Percentiles rank a stretch among this genome's conserved stretches.
Conservation (phyloP, 2,797 vertebrate species). For the Ctenochaetus hawaiiensis region DNA sequence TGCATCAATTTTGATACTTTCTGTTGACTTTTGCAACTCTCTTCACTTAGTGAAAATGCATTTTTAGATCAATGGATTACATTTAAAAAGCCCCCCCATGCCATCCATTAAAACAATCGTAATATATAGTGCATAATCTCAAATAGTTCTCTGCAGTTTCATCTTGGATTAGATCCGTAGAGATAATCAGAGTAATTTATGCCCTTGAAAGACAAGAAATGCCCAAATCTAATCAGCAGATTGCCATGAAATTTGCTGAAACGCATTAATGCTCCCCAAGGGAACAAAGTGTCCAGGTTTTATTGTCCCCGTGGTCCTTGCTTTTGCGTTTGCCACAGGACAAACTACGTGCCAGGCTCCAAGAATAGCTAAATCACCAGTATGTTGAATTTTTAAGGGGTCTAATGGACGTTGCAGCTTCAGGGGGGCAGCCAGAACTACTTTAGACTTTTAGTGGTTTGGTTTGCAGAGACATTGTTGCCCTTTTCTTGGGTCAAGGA, state of each 20-base stretch:
- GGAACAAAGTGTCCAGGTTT: constrained; percentile 26
- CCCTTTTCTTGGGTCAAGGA: too few species aligned
- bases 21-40: not conserved
- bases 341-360: not conserved
- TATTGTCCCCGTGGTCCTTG: constrained; percentile 25
- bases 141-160: not conserved
- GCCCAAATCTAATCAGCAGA: constrained; percentile 39
- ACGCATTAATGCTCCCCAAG: constrained; percentile 10
- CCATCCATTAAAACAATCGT: not conserved
- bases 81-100: not conserved
- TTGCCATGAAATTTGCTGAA: constrained; percentile 40
- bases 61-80: not conserved
- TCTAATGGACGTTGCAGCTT: constrained; percentile 27
- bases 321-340: constrained; percentile 30
- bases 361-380: constrained; percentile 18
- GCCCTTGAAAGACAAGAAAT: constrained; percentile 30
- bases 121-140: not conserved
- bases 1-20: not conserved
- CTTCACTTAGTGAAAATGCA: not conserved
- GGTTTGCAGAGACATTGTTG: not conserved
- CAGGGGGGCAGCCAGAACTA: not conserved
- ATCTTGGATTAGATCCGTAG: not conserved
- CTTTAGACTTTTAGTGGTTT: not conserved
- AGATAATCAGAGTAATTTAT: constrained; percentile 24
- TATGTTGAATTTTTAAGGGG: not conserved